Evolutionary conservation across 2,113 vertebrate genomes (phyloP).

Genomic region (Rhadina sibilatrix): DNA sequence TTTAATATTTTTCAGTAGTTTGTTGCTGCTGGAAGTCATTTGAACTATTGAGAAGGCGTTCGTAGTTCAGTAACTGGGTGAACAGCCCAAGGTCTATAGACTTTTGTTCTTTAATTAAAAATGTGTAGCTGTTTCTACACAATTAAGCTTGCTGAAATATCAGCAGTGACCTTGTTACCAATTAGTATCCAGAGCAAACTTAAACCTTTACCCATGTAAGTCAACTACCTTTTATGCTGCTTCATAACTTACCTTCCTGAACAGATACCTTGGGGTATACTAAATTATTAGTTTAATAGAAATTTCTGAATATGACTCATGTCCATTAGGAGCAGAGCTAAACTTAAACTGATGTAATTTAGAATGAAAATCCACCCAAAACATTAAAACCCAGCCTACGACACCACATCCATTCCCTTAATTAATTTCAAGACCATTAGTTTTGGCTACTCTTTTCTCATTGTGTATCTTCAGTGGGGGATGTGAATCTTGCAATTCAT

Average conservation of each 20-base stretch:
- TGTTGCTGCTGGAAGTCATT: not conserved
- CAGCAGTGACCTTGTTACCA: not conserved
- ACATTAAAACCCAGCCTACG: not conserved
- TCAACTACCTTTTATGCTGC: not conserved
- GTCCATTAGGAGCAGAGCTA: not conserved
- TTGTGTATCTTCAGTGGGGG: not conserved
- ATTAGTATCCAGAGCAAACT: not conserved
- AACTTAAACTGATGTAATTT: constrained; percentile 32
- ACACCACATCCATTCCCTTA: not conserved
- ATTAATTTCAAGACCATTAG: not conserved
- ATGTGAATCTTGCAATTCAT: not conserved
- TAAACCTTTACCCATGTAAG: not conserved
- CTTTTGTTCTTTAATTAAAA: not conserved
- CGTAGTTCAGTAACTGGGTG: not conserved
- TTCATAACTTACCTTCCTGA: not conserved
- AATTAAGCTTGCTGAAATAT: not conserved
- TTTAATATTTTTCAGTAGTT: constrained; percentile 21
- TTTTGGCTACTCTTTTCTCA: not conserved
- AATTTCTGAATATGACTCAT: not conserved
- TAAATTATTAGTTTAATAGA: not conserved
- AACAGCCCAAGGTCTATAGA: not conserved
- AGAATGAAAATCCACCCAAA: constrained; percentile 11
- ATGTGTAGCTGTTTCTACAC: not conserved
- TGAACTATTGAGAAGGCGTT: not conserved
- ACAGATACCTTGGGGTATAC: not conserved